Conservation (phyloP, 2,888 invertebrate species). For the Cephus spinipes region DNA sequence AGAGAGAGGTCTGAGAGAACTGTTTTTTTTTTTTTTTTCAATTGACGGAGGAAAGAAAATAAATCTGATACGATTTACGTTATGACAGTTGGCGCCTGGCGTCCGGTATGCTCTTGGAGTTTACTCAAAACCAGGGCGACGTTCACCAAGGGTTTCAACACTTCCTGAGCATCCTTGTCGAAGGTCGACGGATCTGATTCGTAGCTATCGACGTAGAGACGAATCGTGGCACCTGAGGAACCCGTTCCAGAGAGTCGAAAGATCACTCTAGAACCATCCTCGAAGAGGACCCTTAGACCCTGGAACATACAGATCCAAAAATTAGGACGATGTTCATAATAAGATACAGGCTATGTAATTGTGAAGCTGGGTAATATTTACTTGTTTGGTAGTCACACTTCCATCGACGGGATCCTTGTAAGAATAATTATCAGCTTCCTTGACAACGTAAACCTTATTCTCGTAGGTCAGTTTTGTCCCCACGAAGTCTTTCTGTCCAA, state of each 20-base stretch:
- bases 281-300: conserved; percentile 94
- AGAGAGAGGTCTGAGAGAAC: not conserved
- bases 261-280: conserved; percentile 94
- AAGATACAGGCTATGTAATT: not conserved
- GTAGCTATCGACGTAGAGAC: conserved; percentile 95
- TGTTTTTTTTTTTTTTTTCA: not conserved
- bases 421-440: conserved; percentile 90
- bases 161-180: conserved; percentile 67
- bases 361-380: conserved; percentile 47
- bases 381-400: conserved; percentile 90
- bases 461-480: conserved; percentile 72
- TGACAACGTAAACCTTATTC: conserved; percentile 82
- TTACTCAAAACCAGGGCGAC: conserved; percentile 89
- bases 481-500: conserved; percentile 74
- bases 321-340: not conserved
- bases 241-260: conserved; percentile 97
- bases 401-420: conserved; percentile 97
- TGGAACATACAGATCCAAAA: conserved; percentile 61
- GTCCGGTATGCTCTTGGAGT: conserved; percentile 86
- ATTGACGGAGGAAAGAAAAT: not conserved
- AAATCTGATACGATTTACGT: conserved; percentile 73
- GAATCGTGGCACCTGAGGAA: conserved; percentile 96
- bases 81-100: conserved; percentile 94
- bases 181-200: conserved; percentile 72
- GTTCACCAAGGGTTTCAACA: conserved; percentile 88